Evolutionary conservation across 2,797 vertebrate species (phyloP).

Genomic region (Scyliorhinus canicula): DNA sequence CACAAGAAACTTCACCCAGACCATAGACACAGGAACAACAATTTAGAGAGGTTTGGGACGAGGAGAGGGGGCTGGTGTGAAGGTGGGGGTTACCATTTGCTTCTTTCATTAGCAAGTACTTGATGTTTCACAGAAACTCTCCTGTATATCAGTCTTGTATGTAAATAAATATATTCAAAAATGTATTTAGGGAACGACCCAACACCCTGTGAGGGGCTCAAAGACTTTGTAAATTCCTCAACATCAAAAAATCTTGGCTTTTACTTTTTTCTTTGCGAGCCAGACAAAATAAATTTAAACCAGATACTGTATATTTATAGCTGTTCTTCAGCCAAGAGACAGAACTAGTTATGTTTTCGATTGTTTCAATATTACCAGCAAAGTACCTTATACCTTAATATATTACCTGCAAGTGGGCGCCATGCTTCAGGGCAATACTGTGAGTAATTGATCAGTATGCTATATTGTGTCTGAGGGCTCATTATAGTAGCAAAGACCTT

Average conservation of each 20-base stretch:
- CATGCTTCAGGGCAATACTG: background rate
- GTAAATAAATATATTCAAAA: background rate
- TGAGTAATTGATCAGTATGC: background rate
- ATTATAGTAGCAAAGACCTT: background rate
- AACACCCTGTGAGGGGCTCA: conserved; percentile 22
- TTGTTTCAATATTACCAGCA: conserved; percentile 16
- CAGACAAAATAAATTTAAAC: conserved; percentile 37
- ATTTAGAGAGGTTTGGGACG: conserved; percentile 13
- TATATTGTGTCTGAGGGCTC: background rate
- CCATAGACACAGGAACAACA: conserved; percentile 23
- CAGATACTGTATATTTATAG: conserved; percentile 36
- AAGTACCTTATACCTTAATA: background rate
- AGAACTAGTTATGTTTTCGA: conserved; percentile 34
- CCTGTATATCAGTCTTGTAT: background rate
- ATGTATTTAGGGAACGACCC: background rate
- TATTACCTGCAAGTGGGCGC: background rate
- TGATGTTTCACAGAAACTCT: background rate
- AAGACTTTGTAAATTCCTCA: conserved; percentile 35
- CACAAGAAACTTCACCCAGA: conserved; percentile 29
- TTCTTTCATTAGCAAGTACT: background rate
- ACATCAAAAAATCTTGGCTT: conserved; percentile 38
- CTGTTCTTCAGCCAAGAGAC: conserved; percentile 34
- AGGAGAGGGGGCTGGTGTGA: background rate
- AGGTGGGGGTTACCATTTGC: background rate
- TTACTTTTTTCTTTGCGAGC: conserved; percentile 24